These are phyloP conservation scores for Acanthosepion lycidas DNA, from an alignment of 2,888 invertebrate genomes.

Conservation along the genomic window DNA sequence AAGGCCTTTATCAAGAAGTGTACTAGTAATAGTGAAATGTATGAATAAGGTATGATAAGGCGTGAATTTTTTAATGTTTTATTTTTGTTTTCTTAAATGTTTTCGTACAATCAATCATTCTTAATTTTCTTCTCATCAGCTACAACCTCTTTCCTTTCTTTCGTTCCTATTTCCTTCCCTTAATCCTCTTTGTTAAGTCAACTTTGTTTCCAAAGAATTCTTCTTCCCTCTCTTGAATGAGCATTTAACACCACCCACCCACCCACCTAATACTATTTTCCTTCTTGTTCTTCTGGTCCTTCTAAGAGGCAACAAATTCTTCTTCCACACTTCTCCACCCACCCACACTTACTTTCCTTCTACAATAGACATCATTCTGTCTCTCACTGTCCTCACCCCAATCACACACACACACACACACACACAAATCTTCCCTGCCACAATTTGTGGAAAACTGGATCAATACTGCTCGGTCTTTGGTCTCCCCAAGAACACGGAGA, in stretches of 20 bases:
- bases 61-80: too few species aligned
- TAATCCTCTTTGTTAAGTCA: not conserved
- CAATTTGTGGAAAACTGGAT: not conserved
- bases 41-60: too few species aligned
- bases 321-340: not conserved
- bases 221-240: not conserved
- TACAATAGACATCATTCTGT: not conserved
- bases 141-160: not conserved
- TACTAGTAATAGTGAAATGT: too few species aligned
- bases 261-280: not conserved
- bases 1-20: too few species aligned
- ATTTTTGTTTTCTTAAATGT: too few species aligned
- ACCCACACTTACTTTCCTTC: not conserved
- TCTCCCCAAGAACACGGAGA: not conserved
- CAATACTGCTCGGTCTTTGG: constrained; percentile 18
- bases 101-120: too few species aligned
- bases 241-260: not conserved
- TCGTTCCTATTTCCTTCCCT: not conserved
- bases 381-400: not conserved
- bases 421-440: not conserved
- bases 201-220: not conserved
- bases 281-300: not conserved
- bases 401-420: not conserved
- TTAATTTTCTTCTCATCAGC: too few species aligned
- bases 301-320: not conserved